These are phyloP conservation scores for Volucella zonaria DNA, from an alignment of 2,888 invertebrate genomes.

Conservation along the genomic window DNA sequence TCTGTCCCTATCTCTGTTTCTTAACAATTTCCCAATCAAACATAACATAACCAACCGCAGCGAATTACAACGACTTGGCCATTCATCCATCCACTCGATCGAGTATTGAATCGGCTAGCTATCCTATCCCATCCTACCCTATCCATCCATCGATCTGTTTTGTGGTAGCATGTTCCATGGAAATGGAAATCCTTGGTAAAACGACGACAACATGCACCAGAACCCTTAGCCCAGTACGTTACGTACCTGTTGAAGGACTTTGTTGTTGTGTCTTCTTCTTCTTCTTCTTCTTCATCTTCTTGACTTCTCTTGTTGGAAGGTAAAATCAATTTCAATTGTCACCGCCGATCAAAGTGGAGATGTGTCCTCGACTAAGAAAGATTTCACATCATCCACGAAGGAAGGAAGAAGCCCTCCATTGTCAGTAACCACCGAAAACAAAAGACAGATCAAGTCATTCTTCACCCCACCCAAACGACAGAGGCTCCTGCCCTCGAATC, in stretches of 20 bases:
- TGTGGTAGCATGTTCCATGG: conserved; percentile 59
- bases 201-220: conserved; percentile 48
- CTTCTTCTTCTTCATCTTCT: background rate
- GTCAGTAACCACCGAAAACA: conserved; percentile 61
- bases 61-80: conserved; percentile 59
- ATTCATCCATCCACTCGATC: conserved; percentile 67
- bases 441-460: conserved; percentile 50
- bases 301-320: conserved; percentile 28
- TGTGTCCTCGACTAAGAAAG: conserved; percentile 68
- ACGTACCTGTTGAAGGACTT: conserved; percentile 46
- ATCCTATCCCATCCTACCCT: conserved; percentile 39
- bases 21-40: conserved; percentile 60
- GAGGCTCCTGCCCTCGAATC: conserved; percentile 49
- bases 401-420: conserved; percentile 51
- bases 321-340: conserved; percentile 74
- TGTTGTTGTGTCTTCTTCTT: background rate
- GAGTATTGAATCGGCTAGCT: conserved; percentile 22
- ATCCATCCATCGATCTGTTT: conserved; percentile 41
- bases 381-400: conserved; percentile 69
- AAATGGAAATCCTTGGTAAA: conserved; percentile 51
- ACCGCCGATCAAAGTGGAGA: conserved; percentile 72
- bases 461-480: conserved; percentile 63
- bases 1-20: background rate
- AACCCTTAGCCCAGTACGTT: conserved; percentile 5
- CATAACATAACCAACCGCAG: conserved; percentile 67